These are phyloP conservation scores for Mico argentatus DNA, from an alignment of 2,797 vertebrate species.

Conservation along the genomic window DNA sequence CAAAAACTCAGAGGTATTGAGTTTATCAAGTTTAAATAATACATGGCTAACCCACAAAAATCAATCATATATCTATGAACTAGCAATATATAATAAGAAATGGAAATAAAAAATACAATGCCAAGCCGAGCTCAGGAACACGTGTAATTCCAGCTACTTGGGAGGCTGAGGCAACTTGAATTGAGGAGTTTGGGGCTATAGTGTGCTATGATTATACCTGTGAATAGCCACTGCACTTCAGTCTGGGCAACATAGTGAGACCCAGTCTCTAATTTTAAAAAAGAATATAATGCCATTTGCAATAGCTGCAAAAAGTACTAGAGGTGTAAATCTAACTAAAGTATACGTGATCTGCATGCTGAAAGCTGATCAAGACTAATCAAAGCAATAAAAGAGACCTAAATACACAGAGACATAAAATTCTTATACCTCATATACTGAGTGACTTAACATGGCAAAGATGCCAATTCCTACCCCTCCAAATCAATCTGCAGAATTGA, in stretches of 20 bases:
- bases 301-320: slow-evolving; percentile 23
- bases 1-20: not conserved
- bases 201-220: not conserved
- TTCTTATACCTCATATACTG: not conserved
- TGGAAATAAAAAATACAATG: not conserved
- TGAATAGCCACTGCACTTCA: not conserved
- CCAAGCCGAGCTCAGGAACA: not conserved
- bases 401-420: not conserved
- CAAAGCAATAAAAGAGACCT: slow-evolving; percentile 14
- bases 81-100: not conserved
- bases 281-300: not conserved
- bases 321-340: slow-evolving; percentile 14
- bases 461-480: not conserved
- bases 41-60: not conserved
- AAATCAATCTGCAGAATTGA: not conserved
- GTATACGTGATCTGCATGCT: not conserved
- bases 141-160: not conserved
- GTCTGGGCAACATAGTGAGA: not conserved
- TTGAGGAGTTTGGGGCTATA: not conserved
- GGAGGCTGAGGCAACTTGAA: not conserved
- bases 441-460: not conserved
- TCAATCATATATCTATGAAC: not conserved
- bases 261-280: not conserved
- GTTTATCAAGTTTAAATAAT: not conserved
- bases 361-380: not conserved